phyloP scores from a whole-genome alignment of 2,797 vertebrate species.

The Sphenodon punctatus region DNA sequence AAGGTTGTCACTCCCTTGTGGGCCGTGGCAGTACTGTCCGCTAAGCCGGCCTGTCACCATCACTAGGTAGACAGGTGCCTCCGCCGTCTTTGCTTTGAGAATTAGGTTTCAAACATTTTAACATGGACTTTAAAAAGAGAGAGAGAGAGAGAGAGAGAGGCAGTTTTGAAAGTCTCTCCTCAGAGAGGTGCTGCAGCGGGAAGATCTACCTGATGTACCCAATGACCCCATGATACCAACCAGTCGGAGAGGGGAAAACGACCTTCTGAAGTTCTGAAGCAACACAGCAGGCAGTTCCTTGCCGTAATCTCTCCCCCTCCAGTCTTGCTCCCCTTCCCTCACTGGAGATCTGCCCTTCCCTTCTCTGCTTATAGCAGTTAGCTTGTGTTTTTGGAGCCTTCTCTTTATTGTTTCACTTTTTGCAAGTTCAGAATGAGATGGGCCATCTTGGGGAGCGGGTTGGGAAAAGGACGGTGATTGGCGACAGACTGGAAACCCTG shows the following conservation, averaged over 20 bases:
- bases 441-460: neutral
- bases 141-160: neutral
- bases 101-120: conserved; percentile 21
- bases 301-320: neutral
- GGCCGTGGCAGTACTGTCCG: neutral
- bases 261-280: neutral
- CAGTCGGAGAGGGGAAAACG: neutral
- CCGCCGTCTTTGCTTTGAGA: neutral
- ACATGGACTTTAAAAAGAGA: neutral
- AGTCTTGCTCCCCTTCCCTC: conserved; percentile 24
- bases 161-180: neutral
- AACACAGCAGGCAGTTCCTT: neutral
- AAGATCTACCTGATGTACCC: neutral
- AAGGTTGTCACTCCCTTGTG: neutral
- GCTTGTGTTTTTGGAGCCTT: conserved; percentile 38
- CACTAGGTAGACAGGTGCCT: too few relatives aligned
- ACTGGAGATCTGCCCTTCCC: neutral
- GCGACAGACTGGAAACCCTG: neutral
- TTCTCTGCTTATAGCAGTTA: neutral
- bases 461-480: neutral
- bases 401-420: neutral
- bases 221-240: neutral
- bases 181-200: neutral
- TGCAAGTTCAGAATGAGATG: neutral
- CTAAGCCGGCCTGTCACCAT: neutral